These are phyloP conservation scores for Montipora foliosa DNA, from an alignment of 64 coral and sea anemone species.

Conservation along the genomic window DNA sequence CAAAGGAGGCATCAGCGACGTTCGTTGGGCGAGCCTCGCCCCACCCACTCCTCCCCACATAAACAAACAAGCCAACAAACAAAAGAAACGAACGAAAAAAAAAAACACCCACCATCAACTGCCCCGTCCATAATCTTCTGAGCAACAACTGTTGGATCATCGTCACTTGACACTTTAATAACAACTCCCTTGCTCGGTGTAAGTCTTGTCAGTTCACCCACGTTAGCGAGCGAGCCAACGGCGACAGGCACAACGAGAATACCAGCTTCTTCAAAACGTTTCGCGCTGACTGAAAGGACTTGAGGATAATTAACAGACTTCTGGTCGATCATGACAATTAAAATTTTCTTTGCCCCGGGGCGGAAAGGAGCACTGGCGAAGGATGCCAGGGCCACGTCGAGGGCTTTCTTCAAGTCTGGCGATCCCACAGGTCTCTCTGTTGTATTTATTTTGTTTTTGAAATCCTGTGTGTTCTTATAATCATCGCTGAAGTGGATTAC, in stretches of 20 bases:
- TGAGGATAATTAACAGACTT: slow-evolving; percentile 31
- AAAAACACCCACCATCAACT: slow-evolving; percentile 12
- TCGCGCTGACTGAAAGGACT: neutral
- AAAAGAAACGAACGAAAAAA: neutral
- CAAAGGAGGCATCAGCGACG: too few relatives aligned
- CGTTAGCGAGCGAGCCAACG: slow-evolving; percentile 7
- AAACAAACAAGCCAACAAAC: neutral
- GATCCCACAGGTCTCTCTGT: neutral
- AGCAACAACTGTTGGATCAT: neutral
- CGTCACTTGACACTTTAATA: neutral
- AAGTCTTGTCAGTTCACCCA: slow-evolving; percentile 4
- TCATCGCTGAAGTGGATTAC: slow-evolving; percentile 14
- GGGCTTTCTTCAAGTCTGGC: slow-evolving; percentile 31
- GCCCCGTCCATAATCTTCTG: slow-evolving; percentile 22
- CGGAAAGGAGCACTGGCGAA: neutral
- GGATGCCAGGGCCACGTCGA: neutral
- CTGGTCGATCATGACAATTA: slow-evolving; percentile 35
- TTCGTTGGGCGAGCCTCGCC: too few relatives aligned
- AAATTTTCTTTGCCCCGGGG: neutral
- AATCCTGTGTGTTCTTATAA: neutral
- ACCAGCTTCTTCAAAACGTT: neutral
- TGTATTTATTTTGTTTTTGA: neutral
- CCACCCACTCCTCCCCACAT: too few relatives aligned
- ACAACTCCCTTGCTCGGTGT: slow-evolving; percentile 24
- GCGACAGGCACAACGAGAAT: slow-evolving; percentile 17